These are phyloP conservation scores for Solenodon paradoxus DNA, from an alignment of 2,113 vertebrate genomes.

Conservation along the genomic window DNA sequence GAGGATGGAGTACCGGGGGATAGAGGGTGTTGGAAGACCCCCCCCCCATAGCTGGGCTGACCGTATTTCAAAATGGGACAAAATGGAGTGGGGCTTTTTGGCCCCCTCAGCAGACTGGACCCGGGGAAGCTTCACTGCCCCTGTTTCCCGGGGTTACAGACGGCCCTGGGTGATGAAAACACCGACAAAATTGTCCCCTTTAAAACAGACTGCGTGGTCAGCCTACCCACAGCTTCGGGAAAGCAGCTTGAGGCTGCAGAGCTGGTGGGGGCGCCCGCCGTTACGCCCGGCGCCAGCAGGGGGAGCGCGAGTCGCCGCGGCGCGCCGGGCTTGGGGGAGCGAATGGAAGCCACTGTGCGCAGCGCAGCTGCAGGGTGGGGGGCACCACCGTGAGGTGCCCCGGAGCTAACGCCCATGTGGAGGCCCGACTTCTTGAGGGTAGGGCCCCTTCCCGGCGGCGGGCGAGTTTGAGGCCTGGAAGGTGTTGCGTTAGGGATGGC, in stretches of 20 bases:
- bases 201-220: no score
- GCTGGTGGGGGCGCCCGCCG: background rate
- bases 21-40: background rate
- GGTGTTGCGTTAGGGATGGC: background rate
- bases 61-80: no score
- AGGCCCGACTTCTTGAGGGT: background rate
- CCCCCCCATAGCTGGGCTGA: no score
- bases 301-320: background rate
- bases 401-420: background rate
- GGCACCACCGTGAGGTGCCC: background rate
- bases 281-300: conserved; percentile 40
- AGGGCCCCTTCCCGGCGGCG: background rate
- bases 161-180: no score
- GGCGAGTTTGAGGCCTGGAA: background rate
- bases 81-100: no score
- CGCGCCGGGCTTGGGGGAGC: fast-evolving
- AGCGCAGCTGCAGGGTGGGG: no score
- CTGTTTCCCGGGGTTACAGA: no score
- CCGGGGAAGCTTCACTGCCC: no score
- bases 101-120: no score
- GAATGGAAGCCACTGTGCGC: conserved; percentile 31
- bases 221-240: background rate
- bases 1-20: background rate
- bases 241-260: background rate
- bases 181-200: no score